These are phyloP conservation scores for Wiebesia pumilae DNA, from an alignment of 1,140 invertebrate species.

Conservation along the genomic window DNA sequence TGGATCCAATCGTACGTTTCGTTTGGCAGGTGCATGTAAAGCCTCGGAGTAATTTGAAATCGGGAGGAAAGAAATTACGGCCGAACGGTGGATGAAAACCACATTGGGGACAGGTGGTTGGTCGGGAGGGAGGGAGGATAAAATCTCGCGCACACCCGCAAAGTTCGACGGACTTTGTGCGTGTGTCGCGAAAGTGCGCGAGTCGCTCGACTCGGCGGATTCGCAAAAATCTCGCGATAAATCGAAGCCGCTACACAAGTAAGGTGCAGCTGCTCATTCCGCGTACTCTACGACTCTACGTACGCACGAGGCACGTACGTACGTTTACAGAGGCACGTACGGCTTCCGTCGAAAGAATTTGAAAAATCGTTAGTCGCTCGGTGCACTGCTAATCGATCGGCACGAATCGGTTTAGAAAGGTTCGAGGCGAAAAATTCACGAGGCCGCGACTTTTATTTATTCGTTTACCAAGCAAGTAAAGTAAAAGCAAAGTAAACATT, in stretches of 20 bases:
- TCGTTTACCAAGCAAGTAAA: too few relatives aligned
- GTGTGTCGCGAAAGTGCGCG: too few relatives aligned
- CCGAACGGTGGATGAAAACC: conserved; percentile 41
- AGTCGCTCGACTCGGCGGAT: neutral
- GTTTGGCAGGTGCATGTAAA: neutral
- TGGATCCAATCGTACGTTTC: neutral
- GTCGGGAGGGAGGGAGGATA: neutral
- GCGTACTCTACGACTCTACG: too few relatives aligned
- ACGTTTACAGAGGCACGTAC: neutral
- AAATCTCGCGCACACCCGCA: neutral
- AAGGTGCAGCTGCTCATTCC: conserved; percentile 7
- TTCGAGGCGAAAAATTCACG: neutral
- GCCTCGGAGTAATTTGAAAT: conserved; percentile 1
- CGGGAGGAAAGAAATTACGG: conserved; percentile 9
- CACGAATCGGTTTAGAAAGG: too few relatives aligned
- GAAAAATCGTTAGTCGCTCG: neutral
- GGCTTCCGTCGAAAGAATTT: neutral
- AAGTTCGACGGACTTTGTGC: conserved; percentile 23
- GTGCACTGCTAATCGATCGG: neutral
- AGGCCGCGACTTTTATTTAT: neutral
- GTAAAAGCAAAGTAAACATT: too few relatives aligned
- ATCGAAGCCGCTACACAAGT: conserved; percentile 24
- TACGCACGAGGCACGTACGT: conserved; percentile 6
- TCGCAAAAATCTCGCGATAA: conserved; percentile 45
- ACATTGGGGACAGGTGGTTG: conserved; percentile 11